phyloP scores from a whole-genome alignment of 2,113 vertebrate species.

The Halcyon senegalensis region DNA sequence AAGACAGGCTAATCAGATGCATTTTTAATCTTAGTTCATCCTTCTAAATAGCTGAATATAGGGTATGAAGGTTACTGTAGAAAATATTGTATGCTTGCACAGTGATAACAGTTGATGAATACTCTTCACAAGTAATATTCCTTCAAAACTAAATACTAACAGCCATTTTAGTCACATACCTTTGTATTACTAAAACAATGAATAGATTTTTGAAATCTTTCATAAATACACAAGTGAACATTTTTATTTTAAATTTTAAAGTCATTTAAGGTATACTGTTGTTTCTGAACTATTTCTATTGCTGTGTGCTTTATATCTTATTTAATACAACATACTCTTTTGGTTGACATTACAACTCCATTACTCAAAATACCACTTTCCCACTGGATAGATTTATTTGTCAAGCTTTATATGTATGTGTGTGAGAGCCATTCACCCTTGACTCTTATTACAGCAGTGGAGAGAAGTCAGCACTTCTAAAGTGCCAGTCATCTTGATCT shows the following conservation, averaged over 20 bases:
- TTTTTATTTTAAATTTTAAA: background rate
- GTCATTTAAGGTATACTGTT: background rate
- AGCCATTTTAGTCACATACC: background rate
- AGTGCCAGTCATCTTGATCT: background rate
- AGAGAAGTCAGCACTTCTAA: background rate
- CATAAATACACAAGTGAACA: background rate
- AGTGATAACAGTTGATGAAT: background rate
- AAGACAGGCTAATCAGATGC: background rate
- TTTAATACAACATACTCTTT: background rate
- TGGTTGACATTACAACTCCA: background rate
- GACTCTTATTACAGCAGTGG: background rate
- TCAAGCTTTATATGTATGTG: background rate
- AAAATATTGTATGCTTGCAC: background rate
- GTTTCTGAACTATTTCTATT: background rate
- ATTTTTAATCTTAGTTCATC: background rate
- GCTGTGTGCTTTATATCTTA: background rate
- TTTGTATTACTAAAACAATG: background rate
- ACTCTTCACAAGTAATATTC: background rate
- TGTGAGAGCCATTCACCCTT: background rate
- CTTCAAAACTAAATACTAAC: background rate
- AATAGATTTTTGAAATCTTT: background rate
- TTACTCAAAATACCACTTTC: background rate
- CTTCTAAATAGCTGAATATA: background rate
- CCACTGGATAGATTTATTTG: background rate
- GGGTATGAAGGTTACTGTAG: background rate